phyloP scores from a whole-genome alignment of 2,888 invertebrate species.

The Sisyra terminalis region DNA sequence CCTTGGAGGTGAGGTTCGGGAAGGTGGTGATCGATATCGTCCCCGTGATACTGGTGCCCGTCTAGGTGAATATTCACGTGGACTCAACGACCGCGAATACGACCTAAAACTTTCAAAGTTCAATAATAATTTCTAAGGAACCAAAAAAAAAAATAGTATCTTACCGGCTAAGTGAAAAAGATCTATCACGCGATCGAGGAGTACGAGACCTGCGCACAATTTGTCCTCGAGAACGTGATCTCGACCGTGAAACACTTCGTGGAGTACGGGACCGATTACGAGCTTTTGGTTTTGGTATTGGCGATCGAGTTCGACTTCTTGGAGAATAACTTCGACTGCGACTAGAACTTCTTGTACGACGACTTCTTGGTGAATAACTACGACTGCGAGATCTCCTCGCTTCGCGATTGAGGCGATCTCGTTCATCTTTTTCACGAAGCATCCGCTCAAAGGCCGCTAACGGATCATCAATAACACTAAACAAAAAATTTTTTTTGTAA shows the following conservation, averaged over 20 bases:
- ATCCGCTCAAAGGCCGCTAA: slow-evolving; percentile 75
- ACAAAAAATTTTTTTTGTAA: too few relatives aligned
- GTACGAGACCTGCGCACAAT: slow-evolving; percentile 9
- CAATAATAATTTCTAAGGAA: too few relatives aligned
- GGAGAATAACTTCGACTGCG: slow-evolving; percentile 26
- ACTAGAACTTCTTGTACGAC: slow-evolving; percentile 26
- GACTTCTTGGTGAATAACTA: slow-evolving; percentile 28
- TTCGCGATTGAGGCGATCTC: slow-evolving; percentile 41
- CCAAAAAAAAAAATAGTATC: slow-evolving; percentile 8
- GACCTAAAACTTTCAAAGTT: slow-evolving; percentile 34
- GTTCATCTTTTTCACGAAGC: slow-evolving; percentile 68
- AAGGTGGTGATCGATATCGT: slow-evolving; percentile 32
- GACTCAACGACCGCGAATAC: slow-evolving; percentile 39
- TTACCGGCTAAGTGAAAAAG: slow-evolving; percentile 38
- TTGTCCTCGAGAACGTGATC: slow-evolving; percentile 18
- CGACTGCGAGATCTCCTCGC: slow-evolving; percentile 37
- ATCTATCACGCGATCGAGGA: slow-evolving; percentile 27
- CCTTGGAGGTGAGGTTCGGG: slow-evolving; percentile 22
- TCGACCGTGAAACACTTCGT: slow-evolving; percentile 18
- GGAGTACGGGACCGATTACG: slow-evolving; percentile 24
- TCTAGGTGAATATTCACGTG: slow-evolving; percentile 25
- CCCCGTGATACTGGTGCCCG: slow-evolving; percentile 23
- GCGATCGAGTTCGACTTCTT: slow-evolving; percentile 24
- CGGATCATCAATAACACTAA: slow-evolving; percentile 65
- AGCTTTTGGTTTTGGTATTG: slow-evolving; percentile 18